Base-by-base conservation (phyloP, 2,113 vertebrate genomes). In the Odontesthes bonariensis region DNA sequence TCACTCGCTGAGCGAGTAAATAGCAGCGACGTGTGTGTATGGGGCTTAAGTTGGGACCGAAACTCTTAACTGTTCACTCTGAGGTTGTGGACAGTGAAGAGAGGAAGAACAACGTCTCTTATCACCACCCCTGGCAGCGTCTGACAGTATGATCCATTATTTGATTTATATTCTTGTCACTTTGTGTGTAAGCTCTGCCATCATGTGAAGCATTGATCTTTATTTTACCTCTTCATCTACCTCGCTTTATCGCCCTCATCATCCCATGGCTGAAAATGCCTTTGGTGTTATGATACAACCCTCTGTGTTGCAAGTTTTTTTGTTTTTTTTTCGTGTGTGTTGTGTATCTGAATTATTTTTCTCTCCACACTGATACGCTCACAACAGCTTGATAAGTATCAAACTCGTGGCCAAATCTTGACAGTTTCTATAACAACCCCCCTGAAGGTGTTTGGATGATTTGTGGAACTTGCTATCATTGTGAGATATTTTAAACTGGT, bases 81-180 rank as follows among this genome's bases (percentile, higher is more conserved):
- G n/a, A 52, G 52, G 27, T 52, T 58, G 74, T 60, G 22, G 51
- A 73, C 22, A 58, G 64, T 44, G n/a, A 9, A 8, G 35, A 75
- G 56, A 10, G 6, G 64, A 42, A 53, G 51, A 55, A 57, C 22
- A 38, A 64, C 53, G 40, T 11, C 5, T 79, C 32, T 79, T 22
- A 65, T 75, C 63, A 84, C 33, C 16, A 56, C 12, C 56, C 27
- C 78, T 62, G 75, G 79, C 71, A 75, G 84, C 38, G 3, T 47
- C 84, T 79, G 86, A 86, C 76, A 72, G 62, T 32, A 35, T 74
- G 76, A 90, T 89, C 83, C 75, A 75, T 19, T 44, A 4, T 46
- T 81, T 83, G 75, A 86, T 91, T 78, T 87, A 75, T 73, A 91
- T 90, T 89, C 86, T 69, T 40, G 51, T 38, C 72, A 61, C 70